A percentile compares a stretch with the other conserved stretches of the same genome.
Conservation (phyloP, 2,113 vertebrate species). For the Edolisoma coerulescens region DNA sequence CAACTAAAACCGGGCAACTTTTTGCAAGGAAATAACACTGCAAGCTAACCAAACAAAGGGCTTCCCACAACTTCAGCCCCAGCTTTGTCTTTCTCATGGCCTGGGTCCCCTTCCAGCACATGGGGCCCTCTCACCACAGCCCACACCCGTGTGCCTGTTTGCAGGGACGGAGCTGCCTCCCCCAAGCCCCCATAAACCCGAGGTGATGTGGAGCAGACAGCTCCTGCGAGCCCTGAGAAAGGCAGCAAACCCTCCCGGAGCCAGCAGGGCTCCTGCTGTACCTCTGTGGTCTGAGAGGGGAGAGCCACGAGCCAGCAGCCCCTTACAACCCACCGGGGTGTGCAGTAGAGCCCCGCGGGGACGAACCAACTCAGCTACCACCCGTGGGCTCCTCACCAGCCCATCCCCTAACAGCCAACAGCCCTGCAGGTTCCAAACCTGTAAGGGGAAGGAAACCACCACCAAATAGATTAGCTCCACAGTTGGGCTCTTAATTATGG, state of each 20-base stretch:
- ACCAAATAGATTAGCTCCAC: constrained; percentile 44
- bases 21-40: background rate
- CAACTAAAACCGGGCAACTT: background rate
- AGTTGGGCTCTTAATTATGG: constrained; percentile 63
- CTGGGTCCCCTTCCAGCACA: background rate
- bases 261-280: background rate
- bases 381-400: background rate
- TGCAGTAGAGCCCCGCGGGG: background rate
- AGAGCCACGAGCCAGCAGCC: background rate
- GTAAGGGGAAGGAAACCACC: background rate
- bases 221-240: background rate
- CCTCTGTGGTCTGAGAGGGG: background rate
- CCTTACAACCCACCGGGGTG: background rate
- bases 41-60: background rate
- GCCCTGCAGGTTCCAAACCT: constrained; percentile 17
- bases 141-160: fast-evolving
- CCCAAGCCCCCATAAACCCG: background rate
- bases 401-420: background rate
- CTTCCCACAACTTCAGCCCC: background rate
- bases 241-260: background rate
- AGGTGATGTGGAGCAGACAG: background rate
- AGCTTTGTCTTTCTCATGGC: background rate
- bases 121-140: background rate
- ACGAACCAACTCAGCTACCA: background rate
- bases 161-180: background rate